These are phyloP conservation scores for Ypsolopha sequella DNA, from an alignment of 2,888 invertebrate genomes.

Conservation along the genomic window DNA sequence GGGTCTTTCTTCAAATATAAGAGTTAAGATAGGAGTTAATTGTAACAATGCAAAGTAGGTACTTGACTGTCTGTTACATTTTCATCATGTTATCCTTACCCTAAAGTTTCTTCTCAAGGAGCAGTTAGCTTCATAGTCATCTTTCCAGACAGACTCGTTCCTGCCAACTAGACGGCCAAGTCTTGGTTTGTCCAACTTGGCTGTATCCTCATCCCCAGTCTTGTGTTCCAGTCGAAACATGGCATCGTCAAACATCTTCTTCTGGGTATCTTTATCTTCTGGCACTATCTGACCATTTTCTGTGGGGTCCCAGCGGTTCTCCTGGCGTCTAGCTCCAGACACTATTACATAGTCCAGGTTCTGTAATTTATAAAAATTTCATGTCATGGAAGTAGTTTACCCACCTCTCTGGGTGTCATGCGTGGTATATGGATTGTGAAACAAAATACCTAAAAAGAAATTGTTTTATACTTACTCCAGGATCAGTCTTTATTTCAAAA, in stretches of 20 bases:
- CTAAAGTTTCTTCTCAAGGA: conserved; percentile 87
- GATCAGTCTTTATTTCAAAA: conserved; percentile 98
- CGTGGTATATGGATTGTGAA: too few species aligned
- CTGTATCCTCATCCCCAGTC: conserved; percentile 79
- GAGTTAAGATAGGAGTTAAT: background rate
- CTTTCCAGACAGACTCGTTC: conserved; percentile 88
- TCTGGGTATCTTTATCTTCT: conserved; percentile 91
- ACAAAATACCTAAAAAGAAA: too few species aligned
- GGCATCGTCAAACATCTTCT: conserved; percentile 92
- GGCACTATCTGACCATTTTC: conserved; percentile 95
- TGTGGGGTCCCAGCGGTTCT: conserved; percentile 97
- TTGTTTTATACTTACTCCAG: conserved; percentile 76
- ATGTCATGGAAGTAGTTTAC: too few species aligned
- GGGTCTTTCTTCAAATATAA: too few species aligned
- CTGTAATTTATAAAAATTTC: conserved; percentile 54
- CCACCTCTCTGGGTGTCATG: too few species aligned
- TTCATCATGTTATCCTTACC: conserved; percentile 59
- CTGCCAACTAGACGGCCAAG: conserved; percentile 82
- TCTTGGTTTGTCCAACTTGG: conserved; percentile 78
- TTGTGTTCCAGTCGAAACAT: conserved; percentile 98
- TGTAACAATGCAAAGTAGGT: too few species aligned
- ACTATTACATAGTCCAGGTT: conserved; percentile 97
- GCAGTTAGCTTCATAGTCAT: conserved; percentile 93
- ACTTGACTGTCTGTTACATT: background rate
- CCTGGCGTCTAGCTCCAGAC: conserved; percentile 95